These are phyloP conservation scores for Microctonus aethiopoides DNA, from an alignment of 2,888 invertebrate species.

Conservation along the genomic window DNA sequence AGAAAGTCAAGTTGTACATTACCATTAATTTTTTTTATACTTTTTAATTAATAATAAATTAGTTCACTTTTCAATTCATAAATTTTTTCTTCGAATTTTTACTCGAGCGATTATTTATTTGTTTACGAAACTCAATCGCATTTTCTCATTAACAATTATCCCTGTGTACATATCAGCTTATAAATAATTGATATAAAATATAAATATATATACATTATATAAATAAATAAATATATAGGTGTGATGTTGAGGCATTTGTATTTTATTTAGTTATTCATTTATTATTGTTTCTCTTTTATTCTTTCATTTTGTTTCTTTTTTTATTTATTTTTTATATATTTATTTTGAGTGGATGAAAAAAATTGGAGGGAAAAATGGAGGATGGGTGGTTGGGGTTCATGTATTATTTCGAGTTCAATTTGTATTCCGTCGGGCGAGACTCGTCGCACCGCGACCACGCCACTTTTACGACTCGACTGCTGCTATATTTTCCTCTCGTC, in stretches of 20 bases:
- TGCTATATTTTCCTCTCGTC: slow-evolving; percentile 2
- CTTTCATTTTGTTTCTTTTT: too few species aligned
- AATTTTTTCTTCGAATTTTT: too few species aligned
- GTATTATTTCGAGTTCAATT: slow-evolving; percentile 45
- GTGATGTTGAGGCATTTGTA: too few species aligned
- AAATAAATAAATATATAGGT: too few species aligned
- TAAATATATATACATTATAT: too few species aligned
- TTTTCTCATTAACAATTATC: too few species aligned
- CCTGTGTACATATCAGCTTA: too few species aligned
- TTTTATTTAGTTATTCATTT: slow-evolving; percentile 27
- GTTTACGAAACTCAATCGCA: background rate
- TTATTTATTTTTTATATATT: too few species aligned
- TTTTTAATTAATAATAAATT: too few species aligned
- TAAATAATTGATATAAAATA: too few species aligned
- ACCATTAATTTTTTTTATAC: too few species aligned
- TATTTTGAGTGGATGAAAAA: slow-evolving; percentile 7
- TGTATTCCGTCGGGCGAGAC: slow-evolving; percentile 37
- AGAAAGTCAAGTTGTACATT: background rate
- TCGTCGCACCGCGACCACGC: slow-evolving; percentile 33
- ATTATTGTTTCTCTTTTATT: slow-evolving; percentile 29
- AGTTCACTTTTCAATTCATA: too few species aligned
- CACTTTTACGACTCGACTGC: slow-evolving; percentile 34
- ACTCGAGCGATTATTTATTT: slow-evolving; percentile 12
- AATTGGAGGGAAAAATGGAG: background rate
- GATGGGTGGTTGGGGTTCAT: slow-evolving; percentile 35